A percentile compares a stretch with the other conserved stretches of the same genome.
phyloP scores from a whole-genome alignment of 2,888 invertebrate genomes.

The Sipha maydis region DNA sequence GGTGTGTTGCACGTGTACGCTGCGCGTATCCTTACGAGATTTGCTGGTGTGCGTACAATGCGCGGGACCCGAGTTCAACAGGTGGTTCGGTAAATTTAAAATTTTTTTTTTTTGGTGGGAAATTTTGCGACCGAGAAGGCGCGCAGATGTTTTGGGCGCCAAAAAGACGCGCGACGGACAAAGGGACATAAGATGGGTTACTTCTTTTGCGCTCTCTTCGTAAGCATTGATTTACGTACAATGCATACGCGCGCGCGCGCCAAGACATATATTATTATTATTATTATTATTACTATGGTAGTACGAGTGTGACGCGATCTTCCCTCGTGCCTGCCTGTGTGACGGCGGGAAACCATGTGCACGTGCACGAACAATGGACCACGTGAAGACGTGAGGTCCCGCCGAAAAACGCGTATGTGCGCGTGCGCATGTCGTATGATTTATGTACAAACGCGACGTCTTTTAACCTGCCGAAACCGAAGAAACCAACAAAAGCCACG shows the following conservation, averaged over 20 bases:
- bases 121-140: conserved; percentile 55
- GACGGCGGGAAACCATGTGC: neutral
- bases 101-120: conserved; percentile 49
- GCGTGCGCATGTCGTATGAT: neutral
- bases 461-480: too few relatives aligned
- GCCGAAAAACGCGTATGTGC: neutral
- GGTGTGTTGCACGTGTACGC: neutral
- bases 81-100: conserved; percentile 15
- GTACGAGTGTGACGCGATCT: neutral
- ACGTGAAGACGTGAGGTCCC: conserved; percentile 34
- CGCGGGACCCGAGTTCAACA: neutral
- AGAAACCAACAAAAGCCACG: too few relatives aligned
- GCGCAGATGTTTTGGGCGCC: conserved; percentile 61
- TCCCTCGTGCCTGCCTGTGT: neutral
- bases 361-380: conserved; percentile 44
- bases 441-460: neutral
- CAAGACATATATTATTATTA: neutral
- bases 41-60: neutral
- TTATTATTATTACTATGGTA: neutral
- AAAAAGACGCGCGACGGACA: conserved; percentile 38
- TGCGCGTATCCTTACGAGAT: too few relatives aligned
- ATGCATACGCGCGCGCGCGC: neutral
- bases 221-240: neutral
- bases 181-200: neutral
- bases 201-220: conserved; percentile 26